phyloP scores from a whole-genome alignment of 2,797 vertebrate genomes.

The Falco biarmicus region DNA sequence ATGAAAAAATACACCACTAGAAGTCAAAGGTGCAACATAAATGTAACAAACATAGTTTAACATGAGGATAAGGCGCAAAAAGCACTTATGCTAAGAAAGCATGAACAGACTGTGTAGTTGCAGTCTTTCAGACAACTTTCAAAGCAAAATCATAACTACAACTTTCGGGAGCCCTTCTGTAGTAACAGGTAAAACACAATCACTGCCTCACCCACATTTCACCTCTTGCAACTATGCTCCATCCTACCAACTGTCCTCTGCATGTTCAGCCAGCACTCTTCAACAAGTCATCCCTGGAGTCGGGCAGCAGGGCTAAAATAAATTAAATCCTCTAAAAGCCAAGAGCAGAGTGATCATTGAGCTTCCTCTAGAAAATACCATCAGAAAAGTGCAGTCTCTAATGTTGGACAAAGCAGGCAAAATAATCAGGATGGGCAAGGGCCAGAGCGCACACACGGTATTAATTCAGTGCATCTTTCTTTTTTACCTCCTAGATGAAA shows the following conservation, averaged over 20 bases:
- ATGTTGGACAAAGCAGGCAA: not conserved
- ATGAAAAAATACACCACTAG: not conserved
- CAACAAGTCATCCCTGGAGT: not conserved
- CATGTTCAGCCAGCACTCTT: not conserved
- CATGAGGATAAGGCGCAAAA: not conserved
- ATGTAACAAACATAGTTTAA: not conserved
- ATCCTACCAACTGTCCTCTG: not conserved
- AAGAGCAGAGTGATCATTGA: not conserved
- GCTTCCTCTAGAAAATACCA: not conserved
- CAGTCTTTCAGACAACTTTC: not conserved
- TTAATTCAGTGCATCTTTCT: not conserved
- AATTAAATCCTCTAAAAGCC: not conserved
- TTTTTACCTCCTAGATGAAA: not conserved
- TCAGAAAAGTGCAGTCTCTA: not conserved
- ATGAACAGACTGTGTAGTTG: not conserved
- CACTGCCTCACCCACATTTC: not conserved
- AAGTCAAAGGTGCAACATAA: constrained; percentile 7
- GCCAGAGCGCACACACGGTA: not conserved
- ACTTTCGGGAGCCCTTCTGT: not conserved
- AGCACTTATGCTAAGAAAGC: not conserved
- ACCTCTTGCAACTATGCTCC: not conserved
- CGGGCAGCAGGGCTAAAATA: not conserved
- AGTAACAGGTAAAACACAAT: not conserved
- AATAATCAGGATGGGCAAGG: not conserved
- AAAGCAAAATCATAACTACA: not conserved